Conservation (phyloP, 1,140 invertebrate genomes). For the Cherax quadricarinatus region DNA sequence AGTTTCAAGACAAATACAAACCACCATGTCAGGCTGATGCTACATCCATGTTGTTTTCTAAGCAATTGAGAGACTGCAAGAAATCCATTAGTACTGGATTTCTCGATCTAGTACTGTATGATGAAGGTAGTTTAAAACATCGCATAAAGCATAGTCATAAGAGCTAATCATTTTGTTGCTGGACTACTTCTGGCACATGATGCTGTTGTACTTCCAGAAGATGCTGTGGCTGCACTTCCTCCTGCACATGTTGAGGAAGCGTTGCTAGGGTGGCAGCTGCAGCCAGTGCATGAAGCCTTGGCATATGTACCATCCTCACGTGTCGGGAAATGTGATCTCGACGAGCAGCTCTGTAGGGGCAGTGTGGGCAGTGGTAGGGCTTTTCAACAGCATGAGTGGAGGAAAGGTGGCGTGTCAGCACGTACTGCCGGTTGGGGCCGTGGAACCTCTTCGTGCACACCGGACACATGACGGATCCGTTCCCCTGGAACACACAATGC, state of each 20-base stretch:
- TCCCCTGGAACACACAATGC: constrained; percentile 67
- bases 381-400: constrained; percentile 69
- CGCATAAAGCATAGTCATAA: not conserved
- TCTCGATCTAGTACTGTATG: not conserved
- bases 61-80: not conserved
- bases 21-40: not conserved
- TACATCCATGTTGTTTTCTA: not conserved
- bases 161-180: constrained; percentile 34
- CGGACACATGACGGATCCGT: constrained; percentile 67
- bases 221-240: constrained; percentile 37
- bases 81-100: not conserved
- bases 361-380: constrained; percentile 77
- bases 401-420: constrained; percentile 68
- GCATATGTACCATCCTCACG: constrained; percentile 69
- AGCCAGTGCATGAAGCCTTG: constrained; percentile 60
- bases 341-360: constrained; percentile 74
- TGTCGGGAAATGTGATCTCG: constrained; percentile 72
- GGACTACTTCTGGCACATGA: constrained; percentile 18
- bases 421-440: constrained; percentile 70
- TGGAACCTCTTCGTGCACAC: constrained; percentile 72
- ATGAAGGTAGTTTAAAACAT: not conserved
- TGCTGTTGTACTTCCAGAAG: not conserved
- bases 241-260: constrained; percentile 53
- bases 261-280: constrained; percentile 62
- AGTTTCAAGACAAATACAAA: constrained; percentile 2